These are phyloP conservation scores for Xestia ashworthii DNA, from an alignment of 2,888 invertebrate species.

Conservation along the genomic window DNA sequence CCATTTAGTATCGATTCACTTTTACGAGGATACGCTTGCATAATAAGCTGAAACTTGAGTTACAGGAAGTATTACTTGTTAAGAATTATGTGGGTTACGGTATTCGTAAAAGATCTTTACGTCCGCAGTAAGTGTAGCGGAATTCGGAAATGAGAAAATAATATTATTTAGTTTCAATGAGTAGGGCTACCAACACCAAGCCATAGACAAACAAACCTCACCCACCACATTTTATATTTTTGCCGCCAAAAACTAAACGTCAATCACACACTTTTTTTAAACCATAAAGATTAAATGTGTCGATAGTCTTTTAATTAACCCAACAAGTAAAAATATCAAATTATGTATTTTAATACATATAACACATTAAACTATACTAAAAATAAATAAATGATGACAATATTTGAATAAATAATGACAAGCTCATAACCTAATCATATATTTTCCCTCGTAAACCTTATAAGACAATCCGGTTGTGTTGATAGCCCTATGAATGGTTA, in stretches of 20 bases:
- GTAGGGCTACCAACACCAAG: neutral
- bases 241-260: conserved; percentile 15
- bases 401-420: conserved; percentile 26
- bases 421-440: conserved; percentile 17
- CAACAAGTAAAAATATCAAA: neutral
- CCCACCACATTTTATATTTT: neutral
- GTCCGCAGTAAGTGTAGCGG: conserved; percentile 8
- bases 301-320: neutral
- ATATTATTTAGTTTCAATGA: conserved; percentile 5
- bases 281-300: neutral
- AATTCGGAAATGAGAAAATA: conserved; percentile 5
- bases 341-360: neutral
- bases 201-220: neutral
- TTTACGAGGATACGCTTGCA: conserved; percentile 28
- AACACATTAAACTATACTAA: neutral
- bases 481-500: conserved; percentile 42
- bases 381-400: conserved; percentile 16
- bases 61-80: conserved; percentile 28
- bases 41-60: conserved; percentile 25
- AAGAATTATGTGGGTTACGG: conserved; percentile 20
- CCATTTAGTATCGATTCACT: conserved; percentile 38
- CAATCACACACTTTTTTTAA: neutral
- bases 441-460: conserved; percentile 38
- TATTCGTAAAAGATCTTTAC: conserved; percentile 13
- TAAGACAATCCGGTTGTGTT: conserved; percentile 17